Evolutionary conservation across 2,888 invertebrate genomes (phyloP).

Genomic region (Drosophila birchii): DNA sequence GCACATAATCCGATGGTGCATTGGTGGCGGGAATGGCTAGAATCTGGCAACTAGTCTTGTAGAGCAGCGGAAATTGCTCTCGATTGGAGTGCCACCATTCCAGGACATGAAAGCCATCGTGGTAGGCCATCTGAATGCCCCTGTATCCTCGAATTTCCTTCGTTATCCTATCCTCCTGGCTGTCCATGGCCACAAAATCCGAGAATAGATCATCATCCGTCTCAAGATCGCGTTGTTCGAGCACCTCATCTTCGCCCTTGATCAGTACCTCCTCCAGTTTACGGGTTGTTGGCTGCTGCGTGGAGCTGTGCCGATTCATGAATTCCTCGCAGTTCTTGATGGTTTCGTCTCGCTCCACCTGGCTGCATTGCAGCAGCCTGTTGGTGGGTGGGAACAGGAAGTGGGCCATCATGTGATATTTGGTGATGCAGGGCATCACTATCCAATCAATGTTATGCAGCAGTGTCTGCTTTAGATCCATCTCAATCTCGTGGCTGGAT

Average conservation of each 20-base stretch:
- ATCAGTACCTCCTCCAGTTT: slow-evolving; percentile 6
- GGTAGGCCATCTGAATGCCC: slow-evolving; percentile 8
- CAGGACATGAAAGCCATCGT: slow-evolving; percentile 11
- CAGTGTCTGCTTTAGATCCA: slow-evolving; percentile 1
- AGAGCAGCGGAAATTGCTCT: slow-evolving; percentile 4
- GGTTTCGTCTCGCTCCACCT: slow-evolving; percentile 9
- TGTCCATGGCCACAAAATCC: slow-evolving; percentile 13
- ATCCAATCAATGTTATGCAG: slow-evolving; percentile 17
- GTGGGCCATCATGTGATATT: slow-evolving; percentile 21
- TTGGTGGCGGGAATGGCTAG: slow-evolving; percentile 14
- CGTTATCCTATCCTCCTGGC: slow-evolving; percentile 15
- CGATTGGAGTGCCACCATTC: slow-evolving; percentile 20
- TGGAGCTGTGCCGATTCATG: background rate
- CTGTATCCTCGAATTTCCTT: slow-evolving; percentile 12
- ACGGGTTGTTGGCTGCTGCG: background rate
- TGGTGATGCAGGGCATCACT: slow-evolving; percentile 8
- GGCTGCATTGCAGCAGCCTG: slow-evolving; percentile 10
- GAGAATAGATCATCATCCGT: slow-evolving; percentile 12
- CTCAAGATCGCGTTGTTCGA: background rate
- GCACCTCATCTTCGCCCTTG: slow-evolving; percentile 6
- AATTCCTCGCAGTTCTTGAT: slow-evolving; percentile 7
- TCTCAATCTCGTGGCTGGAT: slow-evolving; percentile 1
- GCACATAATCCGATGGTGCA: background rate
- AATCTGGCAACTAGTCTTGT: slow-evolving; percentile 17
- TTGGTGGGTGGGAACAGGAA: slow-evolving; percentile 17